These are phyloP conservation scores for Anomalospiza imberbis DNA, from an alignment of 2,797 vertebrate species.

Conservation along the genomic window DNA sequence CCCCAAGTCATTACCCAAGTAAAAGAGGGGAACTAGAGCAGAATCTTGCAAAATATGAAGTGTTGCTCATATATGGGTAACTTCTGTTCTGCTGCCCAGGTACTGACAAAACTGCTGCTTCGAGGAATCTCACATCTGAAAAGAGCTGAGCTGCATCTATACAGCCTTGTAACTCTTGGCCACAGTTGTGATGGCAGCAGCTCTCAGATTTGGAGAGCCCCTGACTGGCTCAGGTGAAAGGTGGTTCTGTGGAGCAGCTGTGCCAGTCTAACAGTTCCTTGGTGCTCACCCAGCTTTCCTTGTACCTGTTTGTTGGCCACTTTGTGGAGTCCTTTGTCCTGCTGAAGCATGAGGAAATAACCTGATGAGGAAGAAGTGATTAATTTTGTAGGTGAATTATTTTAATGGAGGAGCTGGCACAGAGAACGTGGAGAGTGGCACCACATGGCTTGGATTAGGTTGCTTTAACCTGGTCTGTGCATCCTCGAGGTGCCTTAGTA, in stretches of 20 bases:
- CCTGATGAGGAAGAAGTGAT: background rate
- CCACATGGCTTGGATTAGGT: background rate
- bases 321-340: background rate
- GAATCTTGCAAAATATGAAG: background rate
- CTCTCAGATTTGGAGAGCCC: background rate
- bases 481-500: background rate
- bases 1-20: background rate
- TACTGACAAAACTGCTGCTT: background rate
- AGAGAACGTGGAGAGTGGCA: background rate
- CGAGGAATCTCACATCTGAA: background rate
- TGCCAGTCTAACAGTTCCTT: background rate
- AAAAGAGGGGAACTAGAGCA: background rate
- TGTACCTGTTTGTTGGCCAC: background rate
- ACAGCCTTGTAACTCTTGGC: background rate
- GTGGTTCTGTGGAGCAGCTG: background rate
- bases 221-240: background rate
- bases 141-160: background rate
- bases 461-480: background rate
- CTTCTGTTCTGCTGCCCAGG: background rate
- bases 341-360: background rate
- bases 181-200: background rate
- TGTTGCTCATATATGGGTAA: background rate
- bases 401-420: background rate
- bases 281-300: background rate
- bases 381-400: background rate